Conservation (phyloP, 2,888 invertebrate species). For the Chalcis sispes region DNA sequence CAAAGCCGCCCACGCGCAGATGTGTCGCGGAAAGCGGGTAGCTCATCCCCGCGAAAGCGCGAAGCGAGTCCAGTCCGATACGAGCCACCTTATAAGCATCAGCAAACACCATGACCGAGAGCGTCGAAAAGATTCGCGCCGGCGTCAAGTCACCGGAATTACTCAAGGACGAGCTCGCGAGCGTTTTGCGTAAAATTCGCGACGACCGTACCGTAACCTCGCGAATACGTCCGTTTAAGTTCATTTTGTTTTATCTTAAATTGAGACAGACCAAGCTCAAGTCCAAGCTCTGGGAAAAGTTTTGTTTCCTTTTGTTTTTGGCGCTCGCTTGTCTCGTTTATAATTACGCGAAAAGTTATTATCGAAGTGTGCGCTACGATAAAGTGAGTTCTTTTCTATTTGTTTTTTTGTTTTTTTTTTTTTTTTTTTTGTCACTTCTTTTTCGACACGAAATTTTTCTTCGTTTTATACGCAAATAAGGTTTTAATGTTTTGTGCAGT, state of each 20-base stretch:
- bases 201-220: conserved; percentile 49
- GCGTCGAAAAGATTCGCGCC: conserved; percentile 48
- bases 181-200: conserved; percentile 61
- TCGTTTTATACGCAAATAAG: background rate
- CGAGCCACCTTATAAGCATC: too few species aligned
- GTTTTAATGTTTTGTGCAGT: conserved; percentile 61
- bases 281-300: too few species aligned
- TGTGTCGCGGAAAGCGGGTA: background rate
- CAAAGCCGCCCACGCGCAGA: background rate
- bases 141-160: conserved; percentile 60
- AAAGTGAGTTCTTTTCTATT: conserved; percentile 60
- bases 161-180: conserved; percentile 64
- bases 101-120: conserved; percentile 63
- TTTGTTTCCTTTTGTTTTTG: too few species aligned
- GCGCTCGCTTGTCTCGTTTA: background rate
- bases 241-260: conserved; percentile 59
- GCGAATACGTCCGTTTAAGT: conserved; percentile 54
- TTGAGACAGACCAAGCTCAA: conserved; percentile 49
- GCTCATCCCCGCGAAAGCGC: background rate
- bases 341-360: background rate
- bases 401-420: conserved; percentile 30
- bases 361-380: conserved; percentile 48
- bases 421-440: conserved; percentile 5
- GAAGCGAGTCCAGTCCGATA: conserved; percentile 49
- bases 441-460: background rate